Evolutionary conservation across 2,888 invertebrate genomes (phyloP), one percentile per base, ranked within the genome.

Genomic region (Latrodectus elegans): DNA sequence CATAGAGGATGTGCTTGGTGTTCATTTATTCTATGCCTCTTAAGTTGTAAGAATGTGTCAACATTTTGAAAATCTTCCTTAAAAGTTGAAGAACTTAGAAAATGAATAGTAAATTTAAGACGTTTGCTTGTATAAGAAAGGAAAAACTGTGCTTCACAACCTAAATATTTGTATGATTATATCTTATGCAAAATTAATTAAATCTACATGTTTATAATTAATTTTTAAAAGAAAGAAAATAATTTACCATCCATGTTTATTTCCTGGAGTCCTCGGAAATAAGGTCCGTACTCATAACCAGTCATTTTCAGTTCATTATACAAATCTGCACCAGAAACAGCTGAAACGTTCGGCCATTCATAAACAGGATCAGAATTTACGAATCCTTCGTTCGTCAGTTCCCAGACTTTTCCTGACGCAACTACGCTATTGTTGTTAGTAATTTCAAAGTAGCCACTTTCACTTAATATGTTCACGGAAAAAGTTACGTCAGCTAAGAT

Each of bases 271-370:
- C 98, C 97, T 90, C 95, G 94, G 94, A 97, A 97, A n/a, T 95
- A 92, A 51, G 96, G 96, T 49, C 93, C 93, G 91, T 97, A 97
- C 92, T 96, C 96, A 92, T 97, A 97, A 1, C 97, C 97, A 90
- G 97, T 94, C 67, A 97, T 93, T 84, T 95, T 94, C 87, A 97
- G 93, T 92, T 97, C 97, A 92, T 97, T 97, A 93, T 97, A 97
- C 17, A 96, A 93, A 91, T 97, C 97, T 79, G 90, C 89, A 6
- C 90, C 90, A 15, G 89, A 90, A 12, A 87, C 64, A 9, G 38
- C 53, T 6, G 72, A 60, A 14, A 51, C 51, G 14, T 82, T 73
- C 14, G 22, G 49, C 14, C 68, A 11, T 8, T 22, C 38, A 15
- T 70, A 76, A n/a, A 81, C 67, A 22, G 76, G 78, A 38, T 86